Base-by-base conservation (phyloP, 1,140 invertebrate genomes). In the Zaprionus capensis region DNA sequence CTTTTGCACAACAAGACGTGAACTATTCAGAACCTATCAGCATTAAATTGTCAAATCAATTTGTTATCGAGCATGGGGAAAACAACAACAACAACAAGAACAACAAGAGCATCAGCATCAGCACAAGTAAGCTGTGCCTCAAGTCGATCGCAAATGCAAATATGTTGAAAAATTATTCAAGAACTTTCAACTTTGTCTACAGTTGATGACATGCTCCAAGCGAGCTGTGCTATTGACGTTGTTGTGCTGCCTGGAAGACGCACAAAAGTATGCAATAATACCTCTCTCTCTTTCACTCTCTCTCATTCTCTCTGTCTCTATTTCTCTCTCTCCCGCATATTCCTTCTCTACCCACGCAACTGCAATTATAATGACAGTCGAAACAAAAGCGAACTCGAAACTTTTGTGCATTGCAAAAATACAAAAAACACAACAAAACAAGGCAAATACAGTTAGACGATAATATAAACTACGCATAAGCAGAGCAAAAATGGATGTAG, bases 181-280 rank as follows among this genome's bases (percentile, higher is more conserved):
- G 58, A 87, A 80, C 57, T 82, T 86, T 70, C 58, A 82, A 80
- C 67, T 49, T 38, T 71, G 62, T 59, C 51, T 66, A 46, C 36
- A 66, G 34, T 56, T 72, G 57, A 72, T 72, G 74, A 65, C 44
- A 76, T 72, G 65, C 17, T 26, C 17, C 26, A 51, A 24, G 46
- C 20, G 14, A 4, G 46, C 46, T 17, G 1, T 46, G 41, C 15
- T 17, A 15, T 9, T n/a, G n/a, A 15, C 6, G 41, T 46, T 46
- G 41, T 44, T 44, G 41, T 44, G 41, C 41, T 72, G 53, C 66
- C 44, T 69, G 24, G 11, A 59, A 34, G 46, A 67, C 82, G 38
- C 67, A 46, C 51, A 73, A 78, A 83, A 86, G 81, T 83, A 86
- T 86, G 83, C 83, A 88, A 88, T 83, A 55, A 70, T 82, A 36